These are phyloP conservation scores for Zoanthus gigantus DNA, from an alignment of 92 coral and sea anemone genomes.

Conservation along the genomic window DNA sequence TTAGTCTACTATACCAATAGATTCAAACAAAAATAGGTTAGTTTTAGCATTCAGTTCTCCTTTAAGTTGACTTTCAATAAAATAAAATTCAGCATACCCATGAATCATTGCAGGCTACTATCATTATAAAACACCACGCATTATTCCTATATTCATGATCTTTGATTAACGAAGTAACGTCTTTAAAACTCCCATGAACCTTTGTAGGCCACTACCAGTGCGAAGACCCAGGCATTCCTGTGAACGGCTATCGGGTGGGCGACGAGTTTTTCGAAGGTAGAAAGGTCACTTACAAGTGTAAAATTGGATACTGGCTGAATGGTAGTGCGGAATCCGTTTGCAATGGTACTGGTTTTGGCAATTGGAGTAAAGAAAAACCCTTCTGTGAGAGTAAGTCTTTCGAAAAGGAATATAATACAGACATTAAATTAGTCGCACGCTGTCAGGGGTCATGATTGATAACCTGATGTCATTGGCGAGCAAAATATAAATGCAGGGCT, in stretches of 20 bases:
- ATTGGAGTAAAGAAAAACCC: slow-evolving; percentile 72
- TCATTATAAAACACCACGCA: slow-evolving; percentile 52
- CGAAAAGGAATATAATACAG: neutral
- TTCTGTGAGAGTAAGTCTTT: slow-evolving; percentile 69
- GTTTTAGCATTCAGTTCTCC: too few species aligned
- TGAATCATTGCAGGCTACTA: slow-evolving; percentile 25
- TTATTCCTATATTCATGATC: neutral
- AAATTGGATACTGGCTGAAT: slow-evolving; percentile 72
- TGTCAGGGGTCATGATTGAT: too few species aligned
- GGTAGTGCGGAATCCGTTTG: slow-evolving; percentile 67
- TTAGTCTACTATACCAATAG: too few species aligned
- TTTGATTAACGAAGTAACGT: too few species aligned
- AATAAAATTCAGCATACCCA: too few species aligned
- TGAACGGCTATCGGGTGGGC: slow-evolving; percentile 73
- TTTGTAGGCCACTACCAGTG: slow-evolving; percentile 73
- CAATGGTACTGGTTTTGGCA: slow-evolving; percentile 56
- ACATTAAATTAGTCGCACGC: neutral
- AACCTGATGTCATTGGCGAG: too few species aligned
- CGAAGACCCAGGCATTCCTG: slow-evolving; percentile 54
- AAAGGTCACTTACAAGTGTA: slow-evolving; percentile 64
- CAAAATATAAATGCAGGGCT: too few species aligned
- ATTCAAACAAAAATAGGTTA: too few species aligned
- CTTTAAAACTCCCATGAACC: neutral
- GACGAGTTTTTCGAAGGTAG: slow-evolving; percentile 68
- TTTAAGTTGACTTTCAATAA: too few species aligned